Evolutionary conservation across 1,140 invertebrate genomes (phyloP).

Genomic region (Cryptotermes secundus): DNA sequence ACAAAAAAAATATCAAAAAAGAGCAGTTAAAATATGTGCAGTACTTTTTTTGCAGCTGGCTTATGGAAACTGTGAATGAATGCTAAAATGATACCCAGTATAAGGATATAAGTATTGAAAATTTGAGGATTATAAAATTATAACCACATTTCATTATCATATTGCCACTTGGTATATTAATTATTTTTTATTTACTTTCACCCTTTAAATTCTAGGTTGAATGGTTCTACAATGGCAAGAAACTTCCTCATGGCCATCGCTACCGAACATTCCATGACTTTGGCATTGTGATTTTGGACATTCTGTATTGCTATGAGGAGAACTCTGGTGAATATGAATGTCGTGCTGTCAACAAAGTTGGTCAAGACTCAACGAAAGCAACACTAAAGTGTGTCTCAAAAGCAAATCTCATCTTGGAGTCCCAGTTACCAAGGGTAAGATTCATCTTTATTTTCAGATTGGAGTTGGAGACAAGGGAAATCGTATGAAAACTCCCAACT

Average conservation of each 20-base stretch:
- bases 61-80: too few relatives aligned
- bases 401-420: conserved; percentile 89
- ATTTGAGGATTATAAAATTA: too few relatives aligned
- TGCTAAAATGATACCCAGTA: neutral
- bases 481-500: too few relatives aligned
- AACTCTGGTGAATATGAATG: conserved; percentile 94
- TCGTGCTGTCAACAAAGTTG: conserved; percentile 87
- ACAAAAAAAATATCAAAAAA: too few relatives aligned
- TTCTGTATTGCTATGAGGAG: conserved; percentile 95
- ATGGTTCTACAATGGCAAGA: conserved; percentile 94
- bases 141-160: too few relatives aligned
- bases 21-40: too few relatives aligned
- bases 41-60: too few relatives aligned
- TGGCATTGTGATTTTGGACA: conserved; percentile 93
- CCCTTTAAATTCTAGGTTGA: conserved; percentile 67
- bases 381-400: conserved; percentile 85
- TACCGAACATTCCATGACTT: conserved; percentile 97
- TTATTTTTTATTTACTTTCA: conserved; percentile 1
- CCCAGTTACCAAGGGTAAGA: conserved; percentile 83
- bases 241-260: conserved; percentile 87
- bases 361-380: conserved; percentile 84
- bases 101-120: neutral
- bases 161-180: neutral
- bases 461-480: too few relatives aligned
- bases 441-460: neutral